phyloP scores from a whole-genome alignment of 2,797 vertebrate species.

The Holocentrus rufus region DNA sequence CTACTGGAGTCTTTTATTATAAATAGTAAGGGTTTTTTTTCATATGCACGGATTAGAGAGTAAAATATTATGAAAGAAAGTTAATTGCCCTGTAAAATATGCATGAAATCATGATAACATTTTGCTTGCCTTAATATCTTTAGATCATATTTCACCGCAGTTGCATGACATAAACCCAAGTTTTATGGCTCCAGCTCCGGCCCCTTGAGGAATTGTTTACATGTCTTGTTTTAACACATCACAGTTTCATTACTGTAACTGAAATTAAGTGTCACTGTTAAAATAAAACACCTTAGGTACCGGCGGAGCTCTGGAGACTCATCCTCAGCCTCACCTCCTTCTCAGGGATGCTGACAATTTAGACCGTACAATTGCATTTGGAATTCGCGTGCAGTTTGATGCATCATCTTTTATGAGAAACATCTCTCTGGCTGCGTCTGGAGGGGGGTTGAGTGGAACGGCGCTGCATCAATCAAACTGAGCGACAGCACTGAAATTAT shows the following conservation, averaged over 20 bases:
- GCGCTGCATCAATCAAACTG: constrained; percentile 76
- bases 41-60: constrained; percentile 34
- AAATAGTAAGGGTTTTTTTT: constrained; percentile 7
- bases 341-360: constrained; percentile 70
- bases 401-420: constrained; percentile 75
- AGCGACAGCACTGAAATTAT: constrained; percentile 76
- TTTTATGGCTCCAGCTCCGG: constrained; percentile 44
- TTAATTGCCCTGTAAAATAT: constrained; percentile 60
- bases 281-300: constrained; percentile 72
- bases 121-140: constrained; percentile 43
- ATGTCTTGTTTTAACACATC: constrained; percentile 62
- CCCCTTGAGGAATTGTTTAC: constrained; percentile 48
- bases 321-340: constrained; percentile 48
- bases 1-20: constrained; percentile 16
- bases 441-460: constrained; percentile 42
- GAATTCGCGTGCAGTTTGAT: constrained; percentile 70
- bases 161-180: constrained; percentile 39
- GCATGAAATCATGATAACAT: constrained; percentile 43
- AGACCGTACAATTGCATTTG: constrained; percentile 70
- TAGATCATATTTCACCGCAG: constrained; percentile 45
- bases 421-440: constrained; percentile 58
- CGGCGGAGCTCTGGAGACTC: constrained; percentile 61
- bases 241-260: constrained; percentile 74
- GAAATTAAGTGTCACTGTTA: constrained; percentile 75
- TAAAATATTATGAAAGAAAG: constrained; percentile 37